Evolutionary conservation across 1,140 invertebrate genomes (phyloP).

Genomic region (Stegodyphus dumicola): DNA sequence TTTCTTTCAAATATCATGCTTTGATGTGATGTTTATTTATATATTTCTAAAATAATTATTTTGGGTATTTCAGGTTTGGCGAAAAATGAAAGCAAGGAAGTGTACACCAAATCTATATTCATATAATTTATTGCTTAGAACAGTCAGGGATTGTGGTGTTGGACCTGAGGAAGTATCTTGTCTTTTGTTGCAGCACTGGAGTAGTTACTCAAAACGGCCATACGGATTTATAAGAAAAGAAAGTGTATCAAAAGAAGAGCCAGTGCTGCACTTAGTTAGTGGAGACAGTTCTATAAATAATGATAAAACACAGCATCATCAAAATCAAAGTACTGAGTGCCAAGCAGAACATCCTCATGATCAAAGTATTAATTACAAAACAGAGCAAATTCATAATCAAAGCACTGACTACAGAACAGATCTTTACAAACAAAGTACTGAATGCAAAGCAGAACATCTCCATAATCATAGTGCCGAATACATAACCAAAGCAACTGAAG

Average conservation of each 20-base stretch:
- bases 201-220: conserved; percentile 30
- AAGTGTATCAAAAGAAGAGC: not conserved
- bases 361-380: not conserved
- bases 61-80: conserved; percentile 76
- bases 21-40: no score
- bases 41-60: not conserved
- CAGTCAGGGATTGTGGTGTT: conserved; percentile 82
- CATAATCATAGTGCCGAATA: not conserved
- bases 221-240: conserved; percentile 40
- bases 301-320: not conserved
- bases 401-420: no score
- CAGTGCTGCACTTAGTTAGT: not conserved
- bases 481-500: not conserved
- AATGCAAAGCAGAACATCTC: not conserved
- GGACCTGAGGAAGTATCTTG: conserved; percentile 69
- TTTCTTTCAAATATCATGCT: no score
- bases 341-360: not conserved
- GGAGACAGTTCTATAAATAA: not conserved
- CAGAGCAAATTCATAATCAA: not conserved
- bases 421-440: no score
- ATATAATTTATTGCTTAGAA: conserved; percentile 85
- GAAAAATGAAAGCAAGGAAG: conserved; percentile 77
- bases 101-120: conserved; percentile 77
- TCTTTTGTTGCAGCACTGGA: conserved; percentile 48
- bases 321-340: not conserved